These are phyloP conservation scores for Muntiacus muntjak DNA, from an alignment of 2,113 vertebrate genomes.

Conservation along the genomic window DNA sequence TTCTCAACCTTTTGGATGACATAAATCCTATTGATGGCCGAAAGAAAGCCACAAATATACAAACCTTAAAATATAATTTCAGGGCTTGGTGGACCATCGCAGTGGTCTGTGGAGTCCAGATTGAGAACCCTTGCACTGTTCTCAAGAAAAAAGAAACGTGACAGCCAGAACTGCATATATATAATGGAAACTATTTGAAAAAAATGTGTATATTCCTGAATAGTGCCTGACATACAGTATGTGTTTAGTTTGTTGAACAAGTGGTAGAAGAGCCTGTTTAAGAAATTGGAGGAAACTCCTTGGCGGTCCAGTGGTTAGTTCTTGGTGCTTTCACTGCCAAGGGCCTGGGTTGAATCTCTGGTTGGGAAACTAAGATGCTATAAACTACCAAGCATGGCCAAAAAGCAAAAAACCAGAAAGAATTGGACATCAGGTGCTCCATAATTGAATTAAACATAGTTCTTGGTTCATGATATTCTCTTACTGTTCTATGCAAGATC, in stretches of 20 bases:
- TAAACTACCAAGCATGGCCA: not conserved
- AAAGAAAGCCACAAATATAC: not conserved
- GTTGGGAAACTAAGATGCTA: not conserved
- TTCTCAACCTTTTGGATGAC: not conserved
- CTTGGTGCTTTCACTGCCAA: not conserved
- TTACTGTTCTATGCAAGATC: not conserved
- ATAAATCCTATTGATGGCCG: not conserved
- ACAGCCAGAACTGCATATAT: not conserved
- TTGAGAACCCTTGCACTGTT: not conserved
- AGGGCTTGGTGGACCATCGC: not conserved
- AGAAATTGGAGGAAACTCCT: not conserved
- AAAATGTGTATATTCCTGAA: not conserved
- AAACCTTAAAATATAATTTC: not conserved
- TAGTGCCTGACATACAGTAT: not conserved
- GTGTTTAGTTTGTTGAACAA: not conserved
- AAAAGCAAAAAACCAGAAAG: fast-evolving
- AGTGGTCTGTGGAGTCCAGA: not conserved
- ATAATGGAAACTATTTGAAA: not conserved
- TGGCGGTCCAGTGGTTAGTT: not conserved
- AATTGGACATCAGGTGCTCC: not conserved
- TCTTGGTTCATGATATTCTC: not conserved
- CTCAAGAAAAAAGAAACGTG: not conserved
- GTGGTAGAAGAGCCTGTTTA: not conserved
- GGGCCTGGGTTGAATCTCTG: not conserved
- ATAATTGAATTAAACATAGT: not conserved